Percentiles rank a stretch among this genome's conserved stretches.
Evolutionary conservation across 2,113 vertebrate species (phyloP).

Genomic region (Hydropotes inermis): DNA sequence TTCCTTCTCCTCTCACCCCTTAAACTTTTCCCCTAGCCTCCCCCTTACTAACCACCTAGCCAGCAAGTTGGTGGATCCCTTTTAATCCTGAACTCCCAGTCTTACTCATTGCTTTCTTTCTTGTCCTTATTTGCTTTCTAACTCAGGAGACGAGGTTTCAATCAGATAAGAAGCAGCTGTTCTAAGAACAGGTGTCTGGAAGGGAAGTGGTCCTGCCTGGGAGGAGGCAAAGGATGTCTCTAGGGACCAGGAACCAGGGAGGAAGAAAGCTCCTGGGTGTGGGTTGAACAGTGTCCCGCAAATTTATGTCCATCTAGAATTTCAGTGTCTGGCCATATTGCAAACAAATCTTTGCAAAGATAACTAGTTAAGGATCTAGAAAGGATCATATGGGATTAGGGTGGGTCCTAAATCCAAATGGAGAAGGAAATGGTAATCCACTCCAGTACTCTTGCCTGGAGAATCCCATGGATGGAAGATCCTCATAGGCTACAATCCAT

Average conservation of each 20-base stretch:
- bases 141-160: conserved; percentile 17
- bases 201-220: neutral
- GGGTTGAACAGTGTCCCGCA: neutral
- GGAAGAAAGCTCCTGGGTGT: neutral
- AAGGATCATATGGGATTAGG: neutral
- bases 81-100: neutral
- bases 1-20: neutral
- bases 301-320: neutral
- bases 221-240: neutral
- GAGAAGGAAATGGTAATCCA: too few relatives aligned
- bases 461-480: too few relatives aligned
- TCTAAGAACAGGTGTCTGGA: neutral
- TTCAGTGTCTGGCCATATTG: neutral
- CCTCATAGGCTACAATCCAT: too few relatives aligned
- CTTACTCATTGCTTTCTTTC: conserved; percentile 43
- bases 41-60: neutral
- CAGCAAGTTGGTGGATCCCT: neutral
- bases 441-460: too few relatives aligned
- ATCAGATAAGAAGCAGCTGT: conserved; percentile 26
- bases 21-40: neutral
- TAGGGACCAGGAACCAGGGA: neutral
- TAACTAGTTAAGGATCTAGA: neutral
- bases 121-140: conserved; percentile 45
- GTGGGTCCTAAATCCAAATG: neutral
- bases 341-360: neutral